Base-by-base conservation (phyloP, 1,140 invertebrate species). In the Bombus waltoni region DNA sequence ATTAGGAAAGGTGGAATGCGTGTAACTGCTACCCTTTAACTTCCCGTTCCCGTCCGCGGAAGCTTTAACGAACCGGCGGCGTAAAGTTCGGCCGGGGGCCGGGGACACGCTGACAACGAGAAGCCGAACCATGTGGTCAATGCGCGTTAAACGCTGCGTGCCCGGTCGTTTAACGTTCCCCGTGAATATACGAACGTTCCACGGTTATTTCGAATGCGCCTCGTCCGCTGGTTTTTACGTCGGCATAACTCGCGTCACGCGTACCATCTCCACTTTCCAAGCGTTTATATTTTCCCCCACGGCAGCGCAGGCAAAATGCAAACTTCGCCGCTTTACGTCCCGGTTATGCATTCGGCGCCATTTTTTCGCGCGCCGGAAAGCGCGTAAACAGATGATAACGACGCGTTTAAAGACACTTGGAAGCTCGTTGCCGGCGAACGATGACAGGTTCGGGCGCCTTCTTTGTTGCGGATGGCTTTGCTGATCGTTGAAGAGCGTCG, bases 71-170 rank as follows among this genome's bases (percentile, higher is more conserved):
- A 90, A 71, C 68, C 62, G 78, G 32, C 53, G 59, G 81, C 65
- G 42, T 40, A 85, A 89, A 89, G 53, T 74, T 80, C 73, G 76
- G n/a, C 57, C 47, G 75, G n/a, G 32, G 59, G 32, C 78, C 25
- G 5, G 28, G 74, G 38, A 78, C 47, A 44, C 83, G 86, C 78
- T 90, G 88, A 88, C 79, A 90, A 88, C 88, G 86, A 70, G 73
- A 90, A 85, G 68, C 59, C 73, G 73, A 84, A 87, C 83, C 87
- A 88, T 91, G 89, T 88, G 90, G 89, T 88, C 89, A 88, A 91
- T 81, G 84, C 62, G 81, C 81, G 87, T 87, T 90, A 90, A 87
- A 76, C 72, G 86, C 66, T 42, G 81, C 65, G 40, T 11, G 74
- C n/a, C 66, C 38, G 80, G 80, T 65, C 83, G 73, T 87, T 91